Evolutionary conservation across 1,140 invertebrate genomes (phyloP).

Genomic region (Lanistes nyassanus): DNA sequence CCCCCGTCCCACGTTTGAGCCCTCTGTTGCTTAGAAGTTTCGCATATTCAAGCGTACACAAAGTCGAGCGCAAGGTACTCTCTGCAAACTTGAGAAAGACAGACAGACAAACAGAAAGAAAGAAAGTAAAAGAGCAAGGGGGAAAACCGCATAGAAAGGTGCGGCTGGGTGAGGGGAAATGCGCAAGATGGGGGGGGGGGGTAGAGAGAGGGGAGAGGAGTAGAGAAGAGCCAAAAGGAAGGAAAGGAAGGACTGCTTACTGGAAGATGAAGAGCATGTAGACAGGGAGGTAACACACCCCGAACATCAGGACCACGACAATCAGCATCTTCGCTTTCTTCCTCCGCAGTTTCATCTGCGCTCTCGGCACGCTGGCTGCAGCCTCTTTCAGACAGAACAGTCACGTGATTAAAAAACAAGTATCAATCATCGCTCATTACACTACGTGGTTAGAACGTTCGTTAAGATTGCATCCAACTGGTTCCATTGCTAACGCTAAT

Average conservation of each 20-base stretch:
- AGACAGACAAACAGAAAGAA: neutral
- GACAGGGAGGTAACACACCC: conserved; percentile 88
- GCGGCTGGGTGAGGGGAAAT: too few species aligned
- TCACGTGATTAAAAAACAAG: neutral
- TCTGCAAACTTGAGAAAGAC: too few species aligned
- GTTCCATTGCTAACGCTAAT: too few species aligned
- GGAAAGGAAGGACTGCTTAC: conserved; percentile 20
- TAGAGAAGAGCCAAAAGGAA: neutral
- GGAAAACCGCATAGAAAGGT: neutral
- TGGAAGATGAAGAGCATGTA: conserved; percentile 74
- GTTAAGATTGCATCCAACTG: too few species aligned
- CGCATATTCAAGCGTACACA: too few species aligned
- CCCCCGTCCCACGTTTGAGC: too few species aligned
- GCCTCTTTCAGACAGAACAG: conserved; percentile 20
- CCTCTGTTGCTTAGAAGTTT: too few species aligned
- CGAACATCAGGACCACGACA: conserved; percentile 87
- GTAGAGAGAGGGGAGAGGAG: neutral
- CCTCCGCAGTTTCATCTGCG: conserved; percentile 79
- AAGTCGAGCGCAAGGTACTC: too few species aligned
- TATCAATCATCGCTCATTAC: too few species aligned
- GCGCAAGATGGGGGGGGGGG: neutral
- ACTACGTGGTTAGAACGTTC: too few species aligned
- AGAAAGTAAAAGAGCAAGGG: neutral
- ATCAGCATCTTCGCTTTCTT: conserved; percentile 94
- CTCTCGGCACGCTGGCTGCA: conserved; percentile 33